Evolutionary conservation across 2,888 invertebrate species (phyloP).

Genomic region (Brachylomia viminalis): DNA sequence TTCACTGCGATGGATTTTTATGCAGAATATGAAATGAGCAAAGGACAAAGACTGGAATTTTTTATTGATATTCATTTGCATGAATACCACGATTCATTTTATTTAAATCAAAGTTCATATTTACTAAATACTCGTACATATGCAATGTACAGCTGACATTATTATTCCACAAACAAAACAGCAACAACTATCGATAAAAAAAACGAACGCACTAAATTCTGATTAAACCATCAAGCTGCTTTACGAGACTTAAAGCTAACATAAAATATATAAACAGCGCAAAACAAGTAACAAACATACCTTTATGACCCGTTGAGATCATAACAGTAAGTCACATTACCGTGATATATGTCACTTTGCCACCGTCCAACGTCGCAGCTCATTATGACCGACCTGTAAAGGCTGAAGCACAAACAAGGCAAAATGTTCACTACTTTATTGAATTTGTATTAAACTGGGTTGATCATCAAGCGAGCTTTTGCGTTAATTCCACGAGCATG

Average conservation of each 20-base stretch:
- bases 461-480: not conserved
- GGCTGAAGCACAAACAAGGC: conserved; percentile 39
- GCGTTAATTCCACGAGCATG: too few species aligned
- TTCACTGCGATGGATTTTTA: not conserved
- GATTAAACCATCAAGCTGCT: conserved; percentile 42
- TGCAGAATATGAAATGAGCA: not conserved
- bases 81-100: not conserved
- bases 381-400: conserved; percentile 60
- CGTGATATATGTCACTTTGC: conserved; percentile 80
- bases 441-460: not conserved
- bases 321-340: conserved; percentile 84
- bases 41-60: not conserved
- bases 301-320: conserved; percentile 77
- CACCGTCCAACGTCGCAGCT: conserved; percentile 61
- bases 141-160: not conserved
- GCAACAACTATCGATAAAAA: conserved; percentile 6
- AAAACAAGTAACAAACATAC: conserved; percentile 71
- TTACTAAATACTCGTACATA: not conserved
- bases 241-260: conserved; percentile 42
- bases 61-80: not conserved
- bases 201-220: conserved; percentile 29
- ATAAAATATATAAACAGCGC: conserved; percentile 54
- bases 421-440: conserved; percentile 18
- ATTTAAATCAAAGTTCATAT: conserved; percentile 1
- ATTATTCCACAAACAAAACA: not conserved